Evolutionary conservation across 2,888 invertebrate species (phyloP).

Genomic region (Campoletis raptor): DNA sequence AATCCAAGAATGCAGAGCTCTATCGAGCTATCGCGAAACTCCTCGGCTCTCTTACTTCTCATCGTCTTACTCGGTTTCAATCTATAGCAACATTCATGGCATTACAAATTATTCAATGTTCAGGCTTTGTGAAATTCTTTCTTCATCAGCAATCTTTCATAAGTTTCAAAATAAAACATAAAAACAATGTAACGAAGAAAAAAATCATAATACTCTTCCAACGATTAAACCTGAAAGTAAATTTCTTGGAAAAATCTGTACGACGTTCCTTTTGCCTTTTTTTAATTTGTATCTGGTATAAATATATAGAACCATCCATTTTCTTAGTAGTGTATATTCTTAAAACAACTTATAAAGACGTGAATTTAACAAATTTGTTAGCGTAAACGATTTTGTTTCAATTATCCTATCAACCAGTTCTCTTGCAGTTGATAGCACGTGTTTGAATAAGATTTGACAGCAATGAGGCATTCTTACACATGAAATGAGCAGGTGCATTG

Average conservation of each 20-base stretch:
- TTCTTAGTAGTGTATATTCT: too few species aligned
- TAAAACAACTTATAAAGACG: too few species aligned
- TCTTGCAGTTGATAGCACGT: too few species aligned
- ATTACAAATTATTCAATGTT: slow-evolving; percentile 48
- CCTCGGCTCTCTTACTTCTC: background rate
- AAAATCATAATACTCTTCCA: background rate
- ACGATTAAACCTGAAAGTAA: background rate
- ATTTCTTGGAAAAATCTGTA: background rate
- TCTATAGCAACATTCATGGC: slow-evolving; percentile 35
- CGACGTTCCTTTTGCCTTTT: background rate
- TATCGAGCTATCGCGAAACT: slow-evolving; percentile 32
- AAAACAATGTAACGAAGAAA: background rate
- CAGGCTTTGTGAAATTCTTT: background rate
- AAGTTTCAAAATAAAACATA: background rate
- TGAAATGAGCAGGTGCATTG: too few species aligned
- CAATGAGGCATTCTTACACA: too few species aligned
- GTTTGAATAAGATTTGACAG: too few species aligned
- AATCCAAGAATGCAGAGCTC: slow-evolving; percentile 54
- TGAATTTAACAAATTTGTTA: too few species aligned
- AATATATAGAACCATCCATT: too few species aligned
- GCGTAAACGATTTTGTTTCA: too few species aligned
- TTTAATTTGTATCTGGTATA: background rate
- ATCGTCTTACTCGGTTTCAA: background rate
- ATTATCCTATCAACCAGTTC: too few species aligned
- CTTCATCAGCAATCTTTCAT: background rate